A percentile compares a stretch with the other conserved stretches of the same genome.
Evolutionary conservation across 2,888 invertebrate genomes (phyloP).

Genomic region (Calameuta idolon): DNA sequence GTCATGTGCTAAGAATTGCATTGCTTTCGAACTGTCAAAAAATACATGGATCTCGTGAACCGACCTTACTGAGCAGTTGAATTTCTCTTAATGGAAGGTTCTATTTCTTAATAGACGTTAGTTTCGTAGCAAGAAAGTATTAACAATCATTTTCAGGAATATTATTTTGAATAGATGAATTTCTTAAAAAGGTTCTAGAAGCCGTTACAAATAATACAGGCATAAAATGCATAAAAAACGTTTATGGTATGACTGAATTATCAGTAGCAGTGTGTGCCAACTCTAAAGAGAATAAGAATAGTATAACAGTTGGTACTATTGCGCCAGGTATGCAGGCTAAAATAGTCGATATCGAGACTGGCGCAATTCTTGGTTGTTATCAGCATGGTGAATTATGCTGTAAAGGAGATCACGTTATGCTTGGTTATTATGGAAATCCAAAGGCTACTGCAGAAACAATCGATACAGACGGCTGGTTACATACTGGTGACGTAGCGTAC

Average conservation of each 20-base stretch:
- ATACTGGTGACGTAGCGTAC: conserved; percentile 70
- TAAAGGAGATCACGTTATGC: conserved; percentile 69
- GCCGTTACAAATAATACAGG: not conserved
- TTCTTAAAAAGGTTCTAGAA: not conserved
- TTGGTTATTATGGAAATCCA: conserved; percentile 69
- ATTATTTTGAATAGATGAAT: not conserved
- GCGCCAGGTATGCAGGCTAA: conserved; percentile 75
- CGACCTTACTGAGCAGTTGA: not conserved
- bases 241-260: conserved; percentile 85
- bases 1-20: no score
- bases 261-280: conserved; percentile 71
- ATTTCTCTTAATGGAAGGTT: not conserved
- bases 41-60: no score
- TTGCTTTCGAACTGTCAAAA: no score
- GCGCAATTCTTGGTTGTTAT: conserved; percentile 64
- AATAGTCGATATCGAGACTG: conserved; percentile 61
- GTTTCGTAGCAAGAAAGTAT: not conserved
- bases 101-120: not conserved
- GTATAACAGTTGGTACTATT: conserved; percentile 75
- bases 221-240: conserved; percentile 72
- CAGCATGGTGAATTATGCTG: conserved; percentile 71
- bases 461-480: conserved; percentile 68
- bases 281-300: conserved; percentile 65
- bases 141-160: not conserved
- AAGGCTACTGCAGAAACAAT: conserved; percentile 68